Conservation (phyloP, 1,140 invertebrate species). For the Mylabris phalerata region DNA sequence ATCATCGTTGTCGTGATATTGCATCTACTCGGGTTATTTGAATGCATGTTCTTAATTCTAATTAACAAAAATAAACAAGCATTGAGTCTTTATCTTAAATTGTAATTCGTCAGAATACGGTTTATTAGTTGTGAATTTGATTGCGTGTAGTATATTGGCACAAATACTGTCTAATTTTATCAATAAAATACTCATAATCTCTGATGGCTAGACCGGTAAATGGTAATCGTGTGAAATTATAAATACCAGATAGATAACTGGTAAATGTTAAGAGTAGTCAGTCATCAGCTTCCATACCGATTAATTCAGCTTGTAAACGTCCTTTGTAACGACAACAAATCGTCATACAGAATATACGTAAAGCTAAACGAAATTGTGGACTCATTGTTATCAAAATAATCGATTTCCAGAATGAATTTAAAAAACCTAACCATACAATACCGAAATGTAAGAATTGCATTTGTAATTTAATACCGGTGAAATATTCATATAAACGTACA, state of each 20-base stretch:
- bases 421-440: slow-evolving; percentile 87
- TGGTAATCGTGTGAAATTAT: slow-evolving; percentile 23
- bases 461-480: slow-evolving; percentile 48
- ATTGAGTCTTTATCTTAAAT: no score
- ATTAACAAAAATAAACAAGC: no score
- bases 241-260: not conserved
- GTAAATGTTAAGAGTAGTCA: slow-evolving; percentile 38
- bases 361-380: slow-evolving; percentile 81
- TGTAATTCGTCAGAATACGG: no score
- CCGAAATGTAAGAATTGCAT: slow-evolving; percentile 84
- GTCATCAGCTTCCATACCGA: slow-evolving; percentile 77
- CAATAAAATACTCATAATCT: slow-evolving; percentile 37
- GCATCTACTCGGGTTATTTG: no score
- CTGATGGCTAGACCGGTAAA: slow-evolving; percentile 37
- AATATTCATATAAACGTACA: slow-evolving; percentile 36
- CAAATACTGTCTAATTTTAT: slow-evolving; percentile 33
- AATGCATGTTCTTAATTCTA: no score
- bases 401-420: slow-evolving; percentile 93
- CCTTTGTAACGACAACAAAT: slow-evolving; percentile 77
- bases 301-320: slow-evolving; percentile 70
- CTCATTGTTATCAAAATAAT: slow-evolving; percentile 81
- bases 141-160: slow-evolving; percentile 23
- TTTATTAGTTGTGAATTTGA: slow-evolving; percentile 2
- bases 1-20: no score
- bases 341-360: slow-evolving; percentile 82